Evolutionary conservation across 2,888 invertebrate genomes (phyloP).

Genomic region (Thymelicus sylvestris): DNA sequence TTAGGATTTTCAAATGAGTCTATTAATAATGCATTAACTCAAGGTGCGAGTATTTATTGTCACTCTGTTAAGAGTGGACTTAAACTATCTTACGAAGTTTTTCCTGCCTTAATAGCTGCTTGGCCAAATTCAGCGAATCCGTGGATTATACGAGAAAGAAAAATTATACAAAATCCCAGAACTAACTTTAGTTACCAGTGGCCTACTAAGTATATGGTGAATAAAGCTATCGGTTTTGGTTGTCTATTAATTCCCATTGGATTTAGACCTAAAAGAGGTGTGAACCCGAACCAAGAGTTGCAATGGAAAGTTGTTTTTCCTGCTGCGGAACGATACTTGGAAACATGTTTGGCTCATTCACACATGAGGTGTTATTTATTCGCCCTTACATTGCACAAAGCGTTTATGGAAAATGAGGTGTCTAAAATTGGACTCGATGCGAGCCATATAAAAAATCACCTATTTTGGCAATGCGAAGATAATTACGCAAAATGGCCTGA

Average conservation of each 20-base stretch:
- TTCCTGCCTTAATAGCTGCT: slow-evolving; percentile 88
- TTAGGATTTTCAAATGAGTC: slow-evolving; percentile 84
- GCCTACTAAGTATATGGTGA: slow-evolving; percentile 88
- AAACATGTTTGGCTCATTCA: slow-evolving; percentile 88
- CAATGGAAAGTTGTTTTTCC: slow-evolving; percentile 93
- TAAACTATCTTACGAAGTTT: slow-evolving; percentile 86
- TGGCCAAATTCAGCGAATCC: slow-evolving; percentile 90
- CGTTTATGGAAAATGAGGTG: slow-evolving; percentile 88
- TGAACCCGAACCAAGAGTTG: slow-evolving; percentile 86
- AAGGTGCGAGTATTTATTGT: slow-evolving; percentile 88
- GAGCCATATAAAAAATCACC: slow-evolving; percentile 89
- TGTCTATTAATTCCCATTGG: slow-evolving; percentile 90
- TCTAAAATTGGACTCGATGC: slow-evolving; percentile 87
- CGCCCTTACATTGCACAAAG: slow-evolving; percentile 88
- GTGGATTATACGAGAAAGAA: slow-evolving; percentile 86
- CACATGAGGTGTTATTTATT: slow-evolving; percentile 90
- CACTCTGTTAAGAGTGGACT: slow-evolving; percentile 72
- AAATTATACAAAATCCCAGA: slow-evolving; percentile 82
- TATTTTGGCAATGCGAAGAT: slow-evolving; percentile 92
- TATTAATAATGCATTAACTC: slow-evolving; percentile 83
- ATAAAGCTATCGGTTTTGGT: slow-evolving; percentile 87
- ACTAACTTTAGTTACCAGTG: slow-evolving; percentile 86
- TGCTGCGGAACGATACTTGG: slow-evolving; percentile 90
- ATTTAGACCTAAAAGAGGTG: slow-evolving; percentile 85
- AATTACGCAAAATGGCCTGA: slow-evolving; percentile 90